Conservation (phyloP, 2,113 vertebrate genomes). For the Puma concolor region DNA sequence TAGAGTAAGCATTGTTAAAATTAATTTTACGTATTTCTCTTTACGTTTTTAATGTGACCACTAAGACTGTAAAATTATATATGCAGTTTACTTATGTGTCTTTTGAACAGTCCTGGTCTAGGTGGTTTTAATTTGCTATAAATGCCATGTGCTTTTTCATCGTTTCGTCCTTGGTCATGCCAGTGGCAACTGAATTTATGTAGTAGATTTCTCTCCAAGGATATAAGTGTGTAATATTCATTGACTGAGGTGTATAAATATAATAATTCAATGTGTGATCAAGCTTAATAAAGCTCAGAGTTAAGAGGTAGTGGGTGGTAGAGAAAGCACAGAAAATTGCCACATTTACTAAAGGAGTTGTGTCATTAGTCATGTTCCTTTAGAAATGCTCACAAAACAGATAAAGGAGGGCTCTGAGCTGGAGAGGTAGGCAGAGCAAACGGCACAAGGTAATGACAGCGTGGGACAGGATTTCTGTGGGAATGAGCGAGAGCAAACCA, state of each 20-base stretch:
- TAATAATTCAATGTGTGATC: slow-evolving; percentile 19
- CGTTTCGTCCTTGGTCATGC: background rate
- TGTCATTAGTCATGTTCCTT: slow-evolving; percentile 56
- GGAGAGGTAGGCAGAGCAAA: slow-evolving; percentile 39
- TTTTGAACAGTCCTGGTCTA: background rate
- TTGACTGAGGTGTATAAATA: background rate
- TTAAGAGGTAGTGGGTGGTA: background rate
- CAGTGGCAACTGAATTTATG: background rate
- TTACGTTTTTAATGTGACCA: background rate
- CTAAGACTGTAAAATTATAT: background rate
- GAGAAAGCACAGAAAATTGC: slow-evolving; percentile 9
- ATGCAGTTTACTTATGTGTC: background rate
- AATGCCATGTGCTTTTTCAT: background rate
- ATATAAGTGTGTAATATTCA: background rate
- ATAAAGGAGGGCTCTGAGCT: background rate
- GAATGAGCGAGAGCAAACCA: background rate
- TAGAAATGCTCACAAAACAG: slow-evolving; percentile 45
- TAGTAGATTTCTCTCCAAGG: background rate
- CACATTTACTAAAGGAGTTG: background rate
- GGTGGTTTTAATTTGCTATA: background rate
- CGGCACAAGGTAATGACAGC: slow-evolving; percentile 27
- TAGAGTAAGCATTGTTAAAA: background rate
- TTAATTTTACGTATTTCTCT: background rate
- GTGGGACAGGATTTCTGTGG: background rate
- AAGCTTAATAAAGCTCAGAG: slow-evolving; percentile 21